These are phyloP conservation scores for Aphelocoma californica DNA, from an alignment of 2,797 vertebrate species.

Conservation along the genomic window DNA sequence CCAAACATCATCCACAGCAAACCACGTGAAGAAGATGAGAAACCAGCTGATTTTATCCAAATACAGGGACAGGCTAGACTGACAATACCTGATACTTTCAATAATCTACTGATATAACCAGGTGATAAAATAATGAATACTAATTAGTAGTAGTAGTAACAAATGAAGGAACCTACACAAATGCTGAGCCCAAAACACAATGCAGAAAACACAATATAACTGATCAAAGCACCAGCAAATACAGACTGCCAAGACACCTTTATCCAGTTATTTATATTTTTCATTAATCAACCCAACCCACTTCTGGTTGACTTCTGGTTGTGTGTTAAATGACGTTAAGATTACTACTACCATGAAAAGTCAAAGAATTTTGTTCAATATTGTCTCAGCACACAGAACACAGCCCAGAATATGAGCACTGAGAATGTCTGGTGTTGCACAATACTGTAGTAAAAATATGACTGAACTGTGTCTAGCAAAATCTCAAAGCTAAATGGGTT, in stretches of 20 bases:
- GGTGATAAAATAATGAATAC: constrained; percentile 3
- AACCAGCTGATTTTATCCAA: neutral
- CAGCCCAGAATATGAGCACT: neutral
- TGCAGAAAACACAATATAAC: neutral
- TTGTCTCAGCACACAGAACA: neutral
- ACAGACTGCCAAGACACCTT: neutral
- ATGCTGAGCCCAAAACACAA: neutral
- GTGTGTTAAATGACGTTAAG: neutral
- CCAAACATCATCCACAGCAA: neutral
- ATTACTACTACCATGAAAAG: neutral
- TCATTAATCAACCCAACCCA: neutral
- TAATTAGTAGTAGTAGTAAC: neutral
- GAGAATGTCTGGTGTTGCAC: neutral
- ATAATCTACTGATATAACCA: neutral
- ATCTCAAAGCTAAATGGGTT: neutral
- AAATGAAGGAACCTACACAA: neutral
- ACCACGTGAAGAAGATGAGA: neutral
- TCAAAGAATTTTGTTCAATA: neutral
- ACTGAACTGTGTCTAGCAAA: neutral
- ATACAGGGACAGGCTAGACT: neutral
- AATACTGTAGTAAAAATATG: neutral
- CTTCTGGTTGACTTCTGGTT: neutral
- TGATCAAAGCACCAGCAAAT: neutral
- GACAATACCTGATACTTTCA: neutral
- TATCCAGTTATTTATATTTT: neutral